Evolutionary conservation across 2,888 invertebrate species (phyloP), one percentile per base, ranked within the genome.

Genomic region (Euzetes globulus): DNA sequence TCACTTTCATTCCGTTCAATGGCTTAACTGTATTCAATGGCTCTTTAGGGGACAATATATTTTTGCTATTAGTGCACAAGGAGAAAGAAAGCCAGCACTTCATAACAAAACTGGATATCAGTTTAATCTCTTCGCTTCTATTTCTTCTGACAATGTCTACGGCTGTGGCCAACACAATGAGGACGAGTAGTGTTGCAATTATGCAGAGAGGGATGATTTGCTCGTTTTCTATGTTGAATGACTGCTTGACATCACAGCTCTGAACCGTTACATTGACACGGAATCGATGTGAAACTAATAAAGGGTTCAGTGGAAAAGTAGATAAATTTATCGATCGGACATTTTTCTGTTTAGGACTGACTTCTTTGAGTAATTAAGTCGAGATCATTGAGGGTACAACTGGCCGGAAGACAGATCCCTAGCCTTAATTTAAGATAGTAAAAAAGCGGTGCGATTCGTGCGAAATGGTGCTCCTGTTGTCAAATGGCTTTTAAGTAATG

Each of bases 341-440:
- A n/a, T n/a, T n/a, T n/a, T n/a, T n/a, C n/a, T n/a, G n/a, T n/a
- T n/a, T n/a, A 41, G n/a, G 13, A 71, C 60, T 60, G 13, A 72
- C 72, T 45, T 45, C 58, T 72, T 1, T 27, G 22, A 4, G 74
- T 58, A 15, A 74, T 74, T 15, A 58, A 17, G 15, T 27, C 19
- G 33, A 71, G 33, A 71, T 74, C 74, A 58, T 29, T 55, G n/a
- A 47, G 27, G 1, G 55, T 19, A 50, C 74, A 74, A n/a, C 72
- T 74, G 15, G 74, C 72, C 17, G 74, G 74, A 9, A 74, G 25
- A 52, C 74, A 74, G 13, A 74, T 71, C 11, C 74, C 74, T n/a
- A 74, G 13, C 13, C 74, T 29, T 9, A 74, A 52, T 58, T 55
- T 50, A 41, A 74, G 4, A 22, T 71, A 74, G 52, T 74, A 74